These are phyloP conservation scores for Poeciliopsis paucimaculata DNA, from an alignment of 2,797 vertebrate species.

Conservation along the genomic window DNA sequence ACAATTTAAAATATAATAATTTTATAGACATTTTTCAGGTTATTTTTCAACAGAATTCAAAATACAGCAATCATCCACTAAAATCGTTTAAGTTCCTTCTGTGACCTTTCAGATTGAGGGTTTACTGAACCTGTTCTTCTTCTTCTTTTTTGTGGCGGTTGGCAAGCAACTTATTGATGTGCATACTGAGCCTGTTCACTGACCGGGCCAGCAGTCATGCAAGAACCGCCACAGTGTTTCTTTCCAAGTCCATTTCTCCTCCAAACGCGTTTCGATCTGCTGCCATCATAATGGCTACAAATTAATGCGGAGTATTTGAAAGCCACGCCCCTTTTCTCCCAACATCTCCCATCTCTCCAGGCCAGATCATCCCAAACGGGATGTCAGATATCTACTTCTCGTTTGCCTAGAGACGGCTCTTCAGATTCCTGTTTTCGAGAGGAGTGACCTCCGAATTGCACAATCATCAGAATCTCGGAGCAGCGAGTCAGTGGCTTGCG, in stretches of 20 bases:
- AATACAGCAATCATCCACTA: neutral
- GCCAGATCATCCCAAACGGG: constrained; percentile 1
- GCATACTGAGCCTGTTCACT: neutral
- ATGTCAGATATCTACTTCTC: constrained; percentile 4
- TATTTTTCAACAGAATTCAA: neutral
- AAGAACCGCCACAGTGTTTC: neutral
- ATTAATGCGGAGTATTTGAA: neutral
- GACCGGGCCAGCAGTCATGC: neutral
- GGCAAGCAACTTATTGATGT: no score
- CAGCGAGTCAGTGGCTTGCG: constrained; percentile 45
- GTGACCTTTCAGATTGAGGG: neutral
- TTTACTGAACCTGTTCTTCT: neutral
- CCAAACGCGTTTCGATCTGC: neutral
- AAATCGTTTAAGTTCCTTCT: neutral
- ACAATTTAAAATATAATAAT: neutral
- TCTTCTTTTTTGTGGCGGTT: no score
- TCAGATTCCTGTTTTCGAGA: constrained; percentile 66
- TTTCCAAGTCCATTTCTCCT: neutral
- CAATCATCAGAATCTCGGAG: constrained; percentile 45
- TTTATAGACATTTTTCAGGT: neutral
- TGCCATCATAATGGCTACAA: neutral
- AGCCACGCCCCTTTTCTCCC: neutral
- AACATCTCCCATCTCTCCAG: neutral
- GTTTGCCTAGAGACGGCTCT: neutral
- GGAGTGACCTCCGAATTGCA: constrained; percentile 32